These are phyloP conservation scores for Osmoderma eremita DNA, from an alignment of 2,888 invertebrate genomes.

Conservation along the genomic window DNA sequence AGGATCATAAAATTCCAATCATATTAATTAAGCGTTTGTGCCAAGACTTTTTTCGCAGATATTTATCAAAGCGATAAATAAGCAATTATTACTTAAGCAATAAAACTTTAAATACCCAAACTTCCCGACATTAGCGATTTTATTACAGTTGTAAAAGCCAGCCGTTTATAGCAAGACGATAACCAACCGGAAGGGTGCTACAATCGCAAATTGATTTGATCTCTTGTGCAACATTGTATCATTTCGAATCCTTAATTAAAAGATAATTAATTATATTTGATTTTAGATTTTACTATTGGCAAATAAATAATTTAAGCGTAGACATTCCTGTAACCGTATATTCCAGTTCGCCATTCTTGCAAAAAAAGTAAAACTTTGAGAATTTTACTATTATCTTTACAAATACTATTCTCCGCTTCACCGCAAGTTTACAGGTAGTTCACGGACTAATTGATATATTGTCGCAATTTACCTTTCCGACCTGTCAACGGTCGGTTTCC, in stretches of 20 bases:
- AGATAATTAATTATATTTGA: background rate
- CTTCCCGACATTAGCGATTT: background rate
- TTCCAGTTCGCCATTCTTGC: too few species aligned
- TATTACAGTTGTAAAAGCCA: slow-evolving; percentile 16
- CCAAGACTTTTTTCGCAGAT: too few species aligned
- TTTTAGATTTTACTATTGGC: background rate
- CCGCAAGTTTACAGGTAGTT: slow-evolving; percentile 24
- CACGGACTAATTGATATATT: slow-evolving; percentile 32
- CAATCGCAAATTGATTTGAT: background rate
- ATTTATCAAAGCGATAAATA: too few species aligned
- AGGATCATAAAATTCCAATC: too few species aligned
- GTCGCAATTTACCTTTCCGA: slow-evolving; percentile 22
- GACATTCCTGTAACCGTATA: too few species aligned
- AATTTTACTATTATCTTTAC: background rate
- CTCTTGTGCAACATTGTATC: background rate
- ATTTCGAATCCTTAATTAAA: background rate
- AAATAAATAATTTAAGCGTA: background rate
- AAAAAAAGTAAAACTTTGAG: background rate
- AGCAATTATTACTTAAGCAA: too few species aligned
- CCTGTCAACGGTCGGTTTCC: slow-evolving; percentile 29
- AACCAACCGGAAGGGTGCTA: background rate
- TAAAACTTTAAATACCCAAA: too few species aligned
- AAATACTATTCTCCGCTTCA: slow-evolving; percentile 1
- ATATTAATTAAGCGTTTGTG: too few species aligned
- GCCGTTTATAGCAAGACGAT: background rate